Conservation (phyloP, 2,888 invertebrate genomes). For the Hesperia comma region DNA sequence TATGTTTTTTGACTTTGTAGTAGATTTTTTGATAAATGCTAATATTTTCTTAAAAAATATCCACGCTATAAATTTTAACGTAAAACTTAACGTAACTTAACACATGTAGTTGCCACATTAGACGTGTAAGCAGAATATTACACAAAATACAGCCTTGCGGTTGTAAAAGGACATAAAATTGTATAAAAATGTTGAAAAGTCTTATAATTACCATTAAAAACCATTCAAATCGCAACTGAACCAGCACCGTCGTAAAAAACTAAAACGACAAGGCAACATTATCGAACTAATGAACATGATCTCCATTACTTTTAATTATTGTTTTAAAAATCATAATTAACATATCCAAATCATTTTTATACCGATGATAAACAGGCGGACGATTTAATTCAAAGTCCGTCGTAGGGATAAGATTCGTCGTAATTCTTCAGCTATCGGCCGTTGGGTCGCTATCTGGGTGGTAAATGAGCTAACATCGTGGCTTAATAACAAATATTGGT, state of each 20-base stretch:
- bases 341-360: not conserved
- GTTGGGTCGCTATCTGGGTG: conserved; percentile 28
- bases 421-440: conserved; percentile 20
- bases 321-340: conserved; percentile 2
- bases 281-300: not conserved
- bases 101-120: too few species aligned
- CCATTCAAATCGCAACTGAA: too few species aligned
- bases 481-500: conserved; percentile 31
- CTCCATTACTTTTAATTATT: not conserved
- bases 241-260: too few species aligned
- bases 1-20: not conserved
- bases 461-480: conserved; percentile 16
- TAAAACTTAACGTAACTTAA: too few species aligned
- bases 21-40: not conserved
- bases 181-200: too few species aligned
- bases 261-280: too few species aligned
- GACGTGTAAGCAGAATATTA: too few species aligned
- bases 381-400: not conserved
- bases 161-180: too few species aligned
- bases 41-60: too few species aligned
- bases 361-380: not conserved
- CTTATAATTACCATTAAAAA: too few species aligned
- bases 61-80: too few species aligned
- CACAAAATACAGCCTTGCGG: too few species aligned
- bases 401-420: conserved; percentile 1